Base-by-base conservation (phyloP, 2,888 invertebrate genomes). In the Aphodius granarius region DNA sequence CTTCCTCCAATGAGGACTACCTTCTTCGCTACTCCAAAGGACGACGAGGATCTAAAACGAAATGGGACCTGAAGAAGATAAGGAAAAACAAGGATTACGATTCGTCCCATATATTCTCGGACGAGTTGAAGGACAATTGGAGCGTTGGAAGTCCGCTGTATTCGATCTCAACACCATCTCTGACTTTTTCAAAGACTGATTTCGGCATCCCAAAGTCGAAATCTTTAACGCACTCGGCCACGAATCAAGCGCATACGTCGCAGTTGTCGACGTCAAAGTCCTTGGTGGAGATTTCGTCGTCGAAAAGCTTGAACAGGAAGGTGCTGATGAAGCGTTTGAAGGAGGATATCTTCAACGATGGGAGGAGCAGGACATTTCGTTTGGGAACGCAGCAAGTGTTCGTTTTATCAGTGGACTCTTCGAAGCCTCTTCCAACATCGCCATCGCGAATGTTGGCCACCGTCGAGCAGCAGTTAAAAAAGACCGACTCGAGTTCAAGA, bases 111-210 rank as follows among this genome's bases (percentile, higher is more conserved):
- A 19, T 68, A 13, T 20, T 18, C n/a, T 68, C 68, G 2, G 68
- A 68, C 22, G 68, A 68, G n/a, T 21, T 68, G 0, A 3, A 18
- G 9, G 77, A 77, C 43, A 73, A 77, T 43, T 77, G 77, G 77
- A 77, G 77, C 21, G 43, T 77, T 2, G 73, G 71, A 5, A 77
- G 77, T 20, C 77, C 77, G n/a, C 16, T 77, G 15, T 74, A 75
- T 21, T 74, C 75, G 15, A 70, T 74, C 17, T 73, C 74, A 18
- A 77, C 75, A 13, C 74, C 77, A 43, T 74, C 76, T 63, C 19
- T 73, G 43, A 72, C 74, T 23, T 43, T 72, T 20, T 72, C 74
- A 19, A 9, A 62, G n/a, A 68, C 20, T 22, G 68, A 68, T 5
- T 68, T 19, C n/a, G 22, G 18, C n/a, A 72, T 70, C 62, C 62